Base-by-base conservation (phyloP, 2,797 vertebrate species). In the Rallus crepitans region DNA sequence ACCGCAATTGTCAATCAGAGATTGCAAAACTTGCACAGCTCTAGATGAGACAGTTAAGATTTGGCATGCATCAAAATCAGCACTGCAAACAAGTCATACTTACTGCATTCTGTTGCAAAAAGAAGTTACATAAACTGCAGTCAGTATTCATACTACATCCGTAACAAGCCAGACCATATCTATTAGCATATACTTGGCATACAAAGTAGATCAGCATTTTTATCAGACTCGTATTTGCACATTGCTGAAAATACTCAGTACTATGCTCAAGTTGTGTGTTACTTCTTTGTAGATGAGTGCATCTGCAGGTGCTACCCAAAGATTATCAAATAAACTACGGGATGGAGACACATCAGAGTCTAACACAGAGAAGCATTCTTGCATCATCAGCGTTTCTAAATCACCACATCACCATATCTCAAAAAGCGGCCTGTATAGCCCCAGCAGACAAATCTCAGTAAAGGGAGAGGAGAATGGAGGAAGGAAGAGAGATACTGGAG, bases 31-130 rank as follows among this genome's bases (percentile, higher is more conserved):
- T 95, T 70, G 96, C 97, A 97, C 1, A 89, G 92, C 65, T 93
- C 50, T 47, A 83, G 50, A 93, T 79, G 50, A 95, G 89, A 93
- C 83, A 89, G 77, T 83, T 98, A 96, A 92, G 98, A 98, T 93
- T 94, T 92, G 96, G 94, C 99, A 99, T 98, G 98, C 99, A 98
- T 93, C 94, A 98, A 96, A 96, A 90, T 39, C 24, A 82, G 91
- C 98, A 99, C 98, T 97, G 98, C 98, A 99, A 97, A 98, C 97
- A 91, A 89, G 93, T 91, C 94, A 98, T 99, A 99, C 99, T 99
- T 99, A 99, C 99, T 98, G 98, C 98, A 97, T 98, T 98, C 99
- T 99, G 99, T 97, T 96, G 97, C 96, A 94, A 96, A 96, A 94
- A 97, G 82, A 97, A 97, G 98, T 97, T 70, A 94, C 82, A 98